Base-by-base conservation (phyloP, 2,888 invertebrate genomes). In the Operophtera brumata region DNA sequence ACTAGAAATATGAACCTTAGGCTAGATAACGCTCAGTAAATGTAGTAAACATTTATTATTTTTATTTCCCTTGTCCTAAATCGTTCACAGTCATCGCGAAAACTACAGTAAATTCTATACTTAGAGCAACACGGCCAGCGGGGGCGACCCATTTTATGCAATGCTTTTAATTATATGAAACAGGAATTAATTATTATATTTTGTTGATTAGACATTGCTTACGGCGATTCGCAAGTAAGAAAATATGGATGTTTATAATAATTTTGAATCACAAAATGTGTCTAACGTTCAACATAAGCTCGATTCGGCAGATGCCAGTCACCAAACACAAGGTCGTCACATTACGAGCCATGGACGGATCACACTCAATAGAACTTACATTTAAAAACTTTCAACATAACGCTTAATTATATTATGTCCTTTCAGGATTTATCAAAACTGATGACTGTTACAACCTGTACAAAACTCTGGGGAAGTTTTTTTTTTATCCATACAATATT, bases 31-130 rank as follows among this genome's bases (percentile, higher is more conserved):
- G 30, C 32, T 37, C 39, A 36, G 48, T 56, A 50, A 48, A 50
- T 39, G 47, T 30, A 25, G 39, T 67, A 67, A 66, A 75, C 65
- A 62, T 65, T 64, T 65, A 58, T 62, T 71, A 71, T 70, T 59
- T 3, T 70, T 72, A 67, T 66, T 76, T 77, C 84, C 84, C 84
- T 85, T 84, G 68, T 73, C 71, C 71, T 84, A 86, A 86, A 86
- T 86, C 86, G 86, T 85, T 84, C 69, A n/a, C n/a, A n/a, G 72
- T 83, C 82, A 71, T 64, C 58, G 49, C 53, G 59, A 45, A 47
- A 36, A 11, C 42, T 62, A 61, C 62, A 57, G 54, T 39, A 41
- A n/a, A n/a, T n/a, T n/a, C n/a, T n/a, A n/a, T n/a, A n/a, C n/a
- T n/a, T n/a, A n/a, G n/a, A n/a, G n/a, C n/a, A n/a, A n/a, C n/a